Evolutionary conservation across 2,888 invertebrate species (phyloP).

Genomic region (Eledone cirrhosa): DNA sequence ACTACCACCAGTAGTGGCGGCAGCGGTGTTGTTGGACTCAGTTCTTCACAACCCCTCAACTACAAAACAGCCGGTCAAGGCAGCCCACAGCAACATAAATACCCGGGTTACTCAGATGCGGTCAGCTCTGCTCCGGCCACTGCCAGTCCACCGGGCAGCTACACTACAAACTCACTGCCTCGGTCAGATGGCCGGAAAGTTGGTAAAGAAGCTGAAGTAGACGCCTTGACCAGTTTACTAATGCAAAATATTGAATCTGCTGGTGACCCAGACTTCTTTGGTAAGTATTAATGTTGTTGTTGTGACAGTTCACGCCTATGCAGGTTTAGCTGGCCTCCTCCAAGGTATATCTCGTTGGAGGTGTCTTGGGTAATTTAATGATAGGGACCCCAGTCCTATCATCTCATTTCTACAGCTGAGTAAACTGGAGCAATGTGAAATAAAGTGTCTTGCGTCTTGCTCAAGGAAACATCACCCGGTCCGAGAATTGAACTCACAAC

Average conservation of each 20-base stretch:
- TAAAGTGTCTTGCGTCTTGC: too few relatives aligned
- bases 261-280: conserved; percentile 76
- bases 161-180: neutral
- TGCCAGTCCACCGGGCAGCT: neutral
- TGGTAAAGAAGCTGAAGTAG: conserved; percentile 84
- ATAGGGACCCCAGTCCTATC: too few relatives aligned
- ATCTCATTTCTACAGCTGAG: too few relatives aligned
- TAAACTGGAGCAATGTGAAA: too few relatives aligned
- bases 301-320: too few relatives aligned
- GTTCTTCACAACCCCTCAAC: neutral
- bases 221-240: conserved; percentile 86
- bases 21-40: neutral
- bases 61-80: neutral
- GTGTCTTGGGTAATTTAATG: too few relatives aligned
- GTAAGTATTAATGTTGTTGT: conserved; percentile 63
- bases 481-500: too few relatives aligned
- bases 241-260: conserved; percentile 79
- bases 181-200: conserved; percentile 31
- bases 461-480: too few relatives aligned
- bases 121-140: neutral
- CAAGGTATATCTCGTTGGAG: too few relatives aligned
- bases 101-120: neutral
- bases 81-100: neutral
- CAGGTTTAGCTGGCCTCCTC: too few relatives aligned
- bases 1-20: neutral